These are phyloP conservation scores for Noctua janthe DNA, from an alignment of 2,888 invertebrate species.

Conservation along the genomic window DNA sequence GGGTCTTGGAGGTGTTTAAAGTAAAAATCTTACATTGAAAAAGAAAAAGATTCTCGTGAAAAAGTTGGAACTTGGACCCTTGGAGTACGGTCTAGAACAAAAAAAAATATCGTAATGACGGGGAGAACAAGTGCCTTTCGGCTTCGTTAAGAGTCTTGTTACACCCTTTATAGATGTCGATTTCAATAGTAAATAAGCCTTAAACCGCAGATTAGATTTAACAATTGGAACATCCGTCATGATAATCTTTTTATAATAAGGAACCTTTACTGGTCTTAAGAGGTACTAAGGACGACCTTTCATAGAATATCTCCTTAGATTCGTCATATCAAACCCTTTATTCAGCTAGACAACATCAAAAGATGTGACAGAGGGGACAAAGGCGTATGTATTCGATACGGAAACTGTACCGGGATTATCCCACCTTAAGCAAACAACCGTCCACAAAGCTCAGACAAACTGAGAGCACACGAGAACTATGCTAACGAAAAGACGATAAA, in stretches of 20 bases:
- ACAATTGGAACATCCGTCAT: slow-evolving; percentile 3
- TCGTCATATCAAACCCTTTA: slow-evolving; percentile 72
- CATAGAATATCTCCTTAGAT: slow-evolving; percentile 52
- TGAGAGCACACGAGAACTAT: slow-evolving; percentile 82
- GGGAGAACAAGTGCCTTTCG: too few relatives aligned
- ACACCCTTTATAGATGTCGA: too few relatives aligned
- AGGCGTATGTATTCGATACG: slow-evolving; percentile 77
- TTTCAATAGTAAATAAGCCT: not conserved
- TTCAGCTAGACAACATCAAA: slow-evolving; percentile 78
- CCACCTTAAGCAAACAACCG: slow-evolving; percentile 84
- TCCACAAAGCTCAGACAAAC: slow-evolving; percentile 79
- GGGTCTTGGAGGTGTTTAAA: too few relatives aligned
- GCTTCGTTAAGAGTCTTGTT: too few relatives aligned
- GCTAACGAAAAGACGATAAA: slow-evolving; percentile 88
- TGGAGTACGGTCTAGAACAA: too few relatives aligned
- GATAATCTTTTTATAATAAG: slow-evolving; percentile 49
- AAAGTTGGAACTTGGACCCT: too few relatives aligned
- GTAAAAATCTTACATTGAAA: too few relatives aligned
- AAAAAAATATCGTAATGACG: too few relatives aligned
- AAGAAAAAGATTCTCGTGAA: too few relatives aligned
- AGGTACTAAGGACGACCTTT: slow-evolving; percentile 37
- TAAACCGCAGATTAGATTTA: slow-evolving; percentile 7
- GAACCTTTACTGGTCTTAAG: slow-evolving; percentile 30
- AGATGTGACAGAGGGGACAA: slow-evolving; percentile 72
- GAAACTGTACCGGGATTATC: slow-evolving; percentile 85